phyloP scores from a whole-genome alignment of 2,888 invertebrate genomes.

The Chrysomela aeneicollis region DNA sequence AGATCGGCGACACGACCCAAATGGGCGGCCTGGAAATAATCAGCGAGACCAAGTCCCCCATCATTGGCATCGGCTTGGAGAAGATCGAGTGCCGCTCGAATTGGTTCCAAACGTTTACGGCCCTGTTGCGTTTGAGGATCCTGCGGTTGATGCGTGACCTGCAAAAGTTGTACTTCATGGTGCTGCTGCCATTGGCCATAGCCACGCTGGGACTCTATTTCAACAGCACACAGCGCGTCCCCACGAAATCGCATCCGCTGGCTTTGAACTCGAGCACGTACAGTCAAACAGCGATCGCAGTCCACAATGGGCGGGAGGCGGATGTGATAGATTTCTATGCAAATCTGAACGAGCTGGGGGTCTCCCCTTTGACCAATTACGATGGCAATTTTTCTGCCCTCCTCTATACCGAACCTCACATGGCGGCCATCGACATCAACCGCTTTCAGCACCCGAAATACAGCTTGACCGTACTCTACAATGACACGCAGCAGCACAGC shows the following conservation, averaged over 20 bases:
- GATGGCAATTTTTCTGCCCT: constrained; percentile 73
- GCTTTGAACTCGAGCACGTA: constrained; percentile 71
- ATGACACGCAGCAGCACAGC: constrained; percentile 82
- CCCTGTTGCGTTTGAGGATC: constrained; percentile 72
- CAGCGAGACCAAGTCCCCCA: constrained; percentile 63
- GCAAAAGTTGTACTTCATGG: constrained; percentile 78
- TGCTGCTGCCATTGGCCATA: constrained; percentile 74
- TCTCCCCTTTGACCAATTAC: constrained; percentile 63
- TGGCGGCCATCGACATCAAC: constrained; percentile 72
- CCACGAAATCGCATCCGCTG: constrained; percentile 70
- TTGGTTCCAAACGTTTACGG: constrained; percentile 70
- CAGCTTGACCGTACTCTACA: constrained; percentile 73
- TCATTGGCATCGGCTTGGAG: constrained; percentile 69
- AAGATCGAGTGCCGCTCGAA: constrained; percentile 71
- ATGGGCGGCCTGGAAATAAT: constrained; percentile 61
- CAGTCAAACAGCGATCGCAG: constrained; percentile 66
- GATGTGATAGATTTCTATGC: constrained; percentile 56
- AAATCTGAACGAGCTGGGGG: constrained; percentile 55
- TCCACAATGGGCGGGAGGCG: constrained; percentile 66
- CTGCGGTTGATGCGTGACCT: constrained; percentile 70
- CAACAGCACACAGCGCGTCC: constrained; percentile 69
- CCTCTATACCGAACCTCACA: constrained; percentile 69
- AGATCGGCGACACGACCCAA: constrained; percentile 57
- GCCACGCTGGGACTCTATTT: constrained; percentile 74
- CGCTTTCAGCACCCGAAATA: constrained; percentile 65